Conservation (phyloP, 2,113 vertebrate species). For the Oophaga pumilio region DNA sequence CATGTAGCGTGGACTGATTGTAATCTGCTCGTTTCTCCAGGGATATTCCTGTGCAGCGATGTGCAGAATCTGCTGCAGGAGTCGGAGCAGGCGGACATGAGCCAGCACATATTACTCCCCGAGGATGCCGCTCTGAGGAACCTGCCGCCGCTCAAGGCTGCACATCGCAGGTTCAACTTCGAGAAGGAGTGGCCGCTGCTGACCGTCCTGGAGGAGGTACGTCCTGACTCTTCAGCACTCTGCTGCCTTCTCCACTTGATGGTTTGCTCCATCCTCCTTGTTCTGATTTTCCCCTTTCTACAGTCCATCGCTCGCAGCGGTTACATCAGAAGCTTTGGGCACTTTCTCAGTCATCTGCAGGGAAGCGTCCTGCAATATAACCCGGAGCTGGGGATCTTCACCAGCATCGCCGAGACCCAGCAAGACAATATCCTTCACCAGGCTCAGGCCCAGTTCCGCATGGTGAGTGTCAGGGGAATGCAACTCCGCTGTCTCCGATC, state of each 20-base stretch:
- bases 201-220: conserved; percentile 85
- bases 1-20: too few relatives aligned
- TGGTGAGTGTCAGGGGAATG: conserved; percentile 77
- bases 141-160: conserved; percentile 83
- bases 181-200: conserved; percentile 76
- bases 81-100: conserved; percentile 82
- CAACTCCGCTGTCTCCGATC: neutral
- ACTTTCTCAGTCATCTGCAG: conserved; percentile 89
- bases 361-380: conserved; percentile 95
- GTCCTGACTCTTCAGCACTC: too few relatives aligned
- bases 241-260: neutral
- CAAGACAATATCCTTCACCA: conserved; percentile 88
- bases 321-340: conserved; percentile 94
- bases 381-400: conserved; percentile 91
- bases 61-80: conserved; percentile 77
- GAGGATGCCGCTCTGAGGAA: conserved; percentile 89
- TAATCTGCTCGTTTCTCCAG: conserved; percentile 63
- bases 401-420: conserved; percentile 86
- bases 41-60: conserved; percentile 77
- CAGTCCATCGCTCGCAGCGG: conserved; percentile 88
- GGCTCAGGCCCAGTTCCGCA: conserved; percentile 94
- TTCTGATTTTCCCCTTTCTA: neutral
- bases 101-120: conserved; percentile 81
- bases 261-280: neutral
- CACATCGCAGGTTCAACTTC: conserved; percentile 85